Conservation (phyloP, 1,140 invertebrate genomes). For the Mizuhopecten yessoensis region DNA sequence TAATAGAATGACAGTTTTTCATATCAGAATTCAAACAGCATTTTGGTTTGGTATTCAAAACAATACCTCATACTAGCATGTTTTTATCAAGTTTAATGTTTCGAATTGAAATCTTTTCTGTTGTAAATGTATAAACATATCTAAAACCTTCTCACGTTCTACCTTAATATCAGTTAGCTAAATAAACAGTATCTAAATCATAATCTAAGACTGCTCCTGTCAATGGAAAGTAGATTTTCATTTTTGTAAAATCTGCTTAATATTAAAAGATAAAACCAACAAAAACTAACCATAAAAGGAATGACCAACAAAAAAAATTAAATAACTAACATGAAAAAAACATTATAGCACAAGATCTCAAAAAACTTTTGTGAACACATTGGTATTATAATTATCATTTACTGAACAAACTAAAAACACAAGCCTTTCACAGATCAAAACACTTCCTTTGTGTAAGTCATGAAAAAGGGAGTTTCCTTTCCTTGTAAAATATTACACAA, state of each 20-base stretch:
- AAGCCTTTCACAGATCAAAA: neutral
- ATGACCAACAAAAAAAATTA: neutral
- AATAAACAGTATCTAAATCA: neutral
- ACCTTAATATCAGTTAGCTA: neutral
- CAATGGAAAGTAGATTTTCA: neutral
- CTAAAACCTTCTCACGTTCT: neutral
- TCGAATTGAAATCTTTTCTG: neutral
- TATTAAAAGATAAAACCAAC: neutral
- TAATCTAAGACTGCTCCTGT: neutral
- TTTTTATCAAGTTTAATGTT: neutral
- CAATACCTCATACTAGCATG: too few species aligned
- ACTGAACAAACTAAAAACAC: constrained; percentile 7
- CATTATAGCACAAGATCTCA: constrained; percentile 7
- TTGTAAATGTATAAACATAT: neutral
- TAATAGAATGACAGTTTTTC: too few species aligned
- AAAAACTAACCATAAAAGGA: constrained; percentile 27
- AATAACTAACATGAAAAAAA: constrained; percentile 23
- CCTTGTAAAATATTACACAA: neutral
- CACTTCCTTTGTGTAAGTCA: neutral
- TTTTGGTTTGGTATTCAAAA: too few species aligned
- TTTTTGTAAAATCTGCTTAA: neutral
- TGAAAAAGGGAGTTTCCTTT: neutral
- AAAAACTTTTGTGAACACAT: neutral
- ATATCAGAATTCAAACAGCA: too few species aligned
- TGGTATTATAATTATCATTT: constrained; percentile 36